Base-by-base conservation (phyloP, 2,113 vertebrate species). In the Perca schrenkii region DNA sequence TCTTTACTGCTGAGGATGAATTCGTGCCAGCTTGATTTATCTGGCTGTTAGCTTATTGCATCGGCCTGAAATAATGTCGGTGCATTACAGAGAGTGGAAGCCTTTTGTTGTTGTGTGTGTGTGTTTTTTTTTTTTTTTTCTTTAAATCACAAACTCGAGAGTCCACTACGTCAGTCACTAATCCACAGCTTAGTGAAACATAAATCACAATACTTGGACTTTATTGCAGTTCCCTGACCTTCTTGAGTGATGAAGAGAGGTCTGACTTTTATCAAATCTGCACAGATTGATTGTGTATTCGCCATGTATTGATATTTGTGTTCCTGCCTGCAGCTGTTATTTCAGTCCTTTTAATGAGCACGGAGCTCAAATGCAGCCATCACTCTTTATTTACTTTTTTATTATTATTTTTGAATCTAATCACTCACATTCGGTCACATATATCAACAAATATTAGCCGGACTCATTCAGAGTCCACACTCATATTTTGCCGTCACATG, bases 11-110 rank as follows among this genome's bases (percentile, higher is more conserved):
- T 16, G 65, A 68, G 72, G 83, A 89, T 73, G 40, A 78, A 84
- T 77, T 87, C 79, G 31, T 40, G 21, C 15, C 13, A 6, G 1
- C 14, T 21, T 82, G 82, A 92, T 89, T 87, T 80, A 88, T 88
- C 61, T 19, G 65, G 64, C 86, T 76, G 84, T 89, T 91, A 82
- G 86, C 85, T 86, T 83, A 84, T 80, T 77, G 77, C 80, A 60
- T 83, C 64, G 53, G 75, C 63, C 77, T 81, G 54, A 28, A 83
- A 79, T 61, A 46, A 80, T 10, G 54, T 52, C 15, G 0, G 0
- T 77, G 78, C 81, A 62, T 85, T 81, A 71, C 14, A 52, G 64
- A 68, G 79, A 78, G 76, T 67, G 72, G 63, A 66, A n/a, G 61
- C n/a, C 40, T 60, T 43, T 47, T 68, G 34, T 54, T 34, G 34